These are phyloP conservation scores for Laterallus jamaicensis DNA, from an alignment of 2,113 vertebrate genomes.

Conservation along the genomic window DNA sequence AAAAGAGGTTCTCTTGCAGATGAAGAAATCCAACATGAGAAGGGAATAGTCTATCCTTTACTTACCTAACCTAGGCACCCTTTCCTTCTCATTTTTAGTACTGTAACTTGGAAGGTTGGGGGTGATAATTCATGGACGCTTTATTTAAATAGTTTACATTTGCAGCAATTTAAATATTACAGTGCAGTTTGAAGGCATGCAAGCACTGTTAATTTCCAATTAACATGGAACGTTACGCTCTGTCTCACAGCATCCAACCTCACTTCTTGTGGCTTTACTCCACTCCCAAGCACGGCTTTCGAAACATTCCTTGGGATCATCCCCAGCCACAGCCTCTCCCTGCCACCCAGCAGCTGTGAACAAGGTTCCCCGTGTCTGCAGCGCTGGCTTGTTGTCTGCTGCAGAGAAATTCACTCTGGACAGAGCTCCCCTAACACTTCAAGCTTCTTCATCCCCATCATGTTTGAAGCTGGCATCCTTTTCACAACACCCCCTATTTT, in stretches of 20 bases:
- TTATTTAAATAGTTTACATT: constrained; percentile 22
- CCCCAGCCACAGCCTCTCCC: background rate
- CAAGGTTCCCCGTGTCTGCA: background rate
- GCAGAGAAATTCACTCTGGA: background rate
- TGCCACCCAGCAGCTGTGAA: background rate
- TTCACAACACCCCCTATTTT: background rate
- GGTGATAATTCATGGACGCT: background rate
- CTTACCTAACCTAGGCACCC: background rate
- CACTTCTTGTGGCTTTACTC: background rate
- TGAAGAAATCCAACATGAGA: background rate
- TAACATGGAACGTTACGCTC: background rate
- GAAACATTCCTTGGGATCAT: background rate
- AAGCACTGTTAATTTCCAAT: constrained; percentile 1
- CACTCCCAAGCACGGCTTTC: background rate
- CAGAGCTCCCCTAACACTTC: background rate
- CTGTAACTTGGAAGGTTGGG: background rate
- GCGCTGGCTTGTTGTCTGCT: background rate
- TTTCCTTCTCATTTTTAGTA: background rate
- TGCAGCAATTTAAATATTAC: constrained; percentile 34
- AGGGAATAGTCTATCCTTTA: background rate
- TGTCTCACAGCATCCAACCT: background rate
- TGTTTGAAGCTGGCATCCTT: background rate
- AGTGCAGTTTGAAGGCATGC: background rate
- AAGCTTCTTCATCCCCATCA: background rate
- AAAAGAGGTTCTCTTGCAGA: background rate